Conservation (phyloP, 2,797 vertebrate genomes). For the Macropodus opercularis region DNA sequence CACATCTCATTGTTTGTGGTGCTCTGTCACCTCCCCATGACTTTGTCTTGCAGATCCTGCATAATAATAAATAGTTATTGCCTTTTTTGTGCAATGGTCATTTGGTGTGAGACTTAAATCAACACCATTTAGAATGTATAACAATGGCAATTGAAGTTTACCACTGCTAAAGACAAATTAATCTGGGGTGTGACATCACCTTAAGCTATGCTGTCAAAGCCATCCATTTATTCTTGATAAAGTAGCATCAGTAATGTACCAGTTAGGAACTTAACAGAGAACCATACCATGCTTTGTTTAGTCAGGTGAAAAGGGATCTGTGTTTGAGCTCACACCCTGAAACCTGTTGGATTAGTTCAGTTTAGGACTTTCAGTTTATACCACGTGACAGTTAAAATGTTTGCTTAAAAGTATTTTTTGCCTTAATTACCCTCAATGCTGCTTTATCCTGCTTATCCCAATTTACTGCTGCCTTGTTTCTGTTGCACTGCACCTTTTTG, state of each 20-base stretch:
- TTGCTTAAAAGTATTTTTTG: slow-evolving; percentile 28
- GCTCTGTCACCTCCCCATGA: slow-evolving; percentile 14
- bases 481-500: slow-evolving; percentile 83
- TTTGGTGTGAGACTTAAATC: background rate
- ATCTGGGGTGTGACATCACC: background rate
- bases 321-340: slow-evolving; percentile 22
- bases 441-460: slow-evolving; percentile 69
- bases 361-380: slow-evolving; percentile 31
- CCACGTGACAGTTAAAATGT: slow-evolving; percentile 19
- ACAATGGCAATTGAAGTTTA: background rate
- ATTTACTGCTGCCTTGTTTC: slow-evolving; percentile 72
- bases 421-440: slow-evolving; percentile 35
- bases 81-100: background rate
- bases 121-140: background rate
- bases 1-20: slow-evolving; percentile 20
- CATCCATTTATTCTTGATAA: slow-evolving; percentile 3
- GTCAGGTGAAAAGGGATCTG: slow-evolving; percentile 16
- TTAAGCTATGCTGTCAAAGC: slow-evolving; percentile 14
- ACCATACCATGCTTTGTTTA: slow-evolving; percentile 8
- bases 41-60: slow-evolving; percentile 35
- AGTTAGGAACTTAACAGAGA: slow-evolving; percentile 2
- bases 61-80: slow-evolving; percentile 6
- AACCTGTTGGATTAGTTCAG: slow-evolving; percentile 38
- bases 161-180: background rate
- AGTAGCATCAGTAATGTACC: background rate